Evolutionary conservation across 37 sponge, comb jelly and placozoan genomes (phyloP).

Genomic region (Cladorhizidae sp.): DNA sequence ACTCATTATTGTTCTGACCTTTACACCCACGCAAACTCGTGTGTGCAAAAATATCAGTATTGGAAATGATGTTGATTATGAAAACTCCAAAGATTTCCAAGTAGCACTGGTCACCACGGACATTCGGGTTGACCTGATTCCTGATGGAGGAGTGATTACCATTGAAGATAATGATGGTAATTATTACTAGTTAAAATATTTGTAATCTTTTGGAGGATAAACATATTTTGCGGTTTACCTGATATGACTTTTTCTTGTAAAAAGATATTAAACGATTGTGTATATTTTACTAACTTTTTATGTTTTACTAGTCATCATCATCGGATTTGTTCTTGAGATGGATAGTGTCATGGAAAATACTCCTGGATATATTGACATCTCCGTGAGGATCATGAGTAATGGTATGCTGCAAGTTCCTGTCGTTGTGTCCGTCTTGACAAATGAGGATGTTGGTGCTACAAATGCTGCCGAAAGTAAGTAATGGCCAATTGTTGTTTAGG

Average conservation of each 20-base stretch:
- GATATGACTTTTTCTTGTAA: too few relatives aligned
- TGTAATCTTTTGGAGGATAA: too few relatives aligned
- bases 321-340: neutral
- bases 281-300: too few relatives aligned
- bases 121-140: neutral
- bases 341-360: neutral
- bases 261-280: too few relatives aligned
- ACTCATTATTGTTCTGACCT: neutral
- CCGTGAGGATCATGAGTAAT: neutral
- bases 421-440: neutral
- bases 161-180: slow-evolving; percentile 43
- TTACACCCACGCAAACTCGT: neutral
- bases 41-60: neutral
- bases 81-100: neutral
- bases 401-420: neutral
- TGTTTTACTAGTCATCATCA: slow-evolving; percentile 4
- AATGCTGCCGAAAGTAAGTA: slow-evolving; percentile 4
- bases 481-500: too few relatives aligned
- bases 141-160: slow-evolving; percentile 1
- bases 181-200: neutral
- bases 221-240: too few relatives aligned
- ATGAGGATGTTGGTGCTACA: too few relatives aligned
- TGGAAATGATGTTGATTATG: neutral
- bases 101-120: neutral
- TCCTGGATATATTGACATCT: neutral